Evolutionary conservation across 2,888 invertebrate species (phyloP).

Genomic region (Parnassius orleans): DNA sequence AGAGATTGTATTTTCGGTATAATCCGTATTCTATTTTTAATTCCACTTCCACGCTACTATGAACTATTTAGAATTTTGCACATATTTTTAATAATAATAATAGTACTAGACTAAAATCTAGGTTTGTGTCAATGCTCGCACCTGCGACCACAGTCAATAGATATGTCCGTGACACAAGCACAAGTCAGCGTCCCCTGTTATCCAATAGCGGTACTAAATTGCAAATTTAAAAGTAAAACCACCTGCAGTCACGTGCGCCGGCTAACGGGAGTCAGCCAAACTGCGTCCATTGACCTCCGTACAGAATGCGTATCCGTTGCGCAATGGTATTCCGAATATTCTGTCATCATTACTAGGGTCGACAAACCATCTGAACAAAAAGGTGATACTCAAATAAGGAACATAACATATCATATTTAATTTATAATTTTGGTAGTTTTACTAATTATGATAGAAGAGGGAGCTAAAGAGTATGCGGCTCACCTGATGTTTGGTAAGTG

Average conservation of each 20-base stretch:
- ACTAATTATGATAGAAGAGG: no score
- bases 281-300: slow-evolving; percentile 66
- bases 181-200: slow-evolving; percentile 59
- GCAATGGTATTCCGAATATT: slow-evolving; percentile 30
- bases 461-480: no score
- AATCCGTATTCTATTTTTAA: no score
- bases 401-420: no score
- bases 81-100: no score
- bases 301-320: slow-evolving; percentile 33
- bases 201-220: slow-evolving; percentile 67
- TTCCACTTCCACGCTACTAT: no score
- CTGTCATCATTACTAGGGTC: slow-evolving; percentile 24
- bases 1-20: no score
- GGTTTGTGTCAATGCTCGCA: neutral
- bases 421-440: no score
- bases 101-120: neutral
- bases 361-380: neutral
- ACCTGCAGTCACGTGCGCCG: slow-evolving; percentile 60
- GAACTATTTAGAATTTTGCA: no score
- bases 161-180: slow-evolving; percentile 34
- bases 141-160: slow-evolving; percentile 26
- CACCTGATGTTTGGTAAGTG: no score
- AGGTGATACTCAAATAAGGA: neutral
- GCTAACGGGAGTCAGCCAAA: slow-evolving; percentile 73
- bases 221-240: slow-evolving; percentile 76